A percentile compares a stretch with the other conserved stretches of the same genome.
Evolutionary conservation across 2,888 invertebrate genomes (phyloP).

Genomic region (Idaea straminata): DNA sequence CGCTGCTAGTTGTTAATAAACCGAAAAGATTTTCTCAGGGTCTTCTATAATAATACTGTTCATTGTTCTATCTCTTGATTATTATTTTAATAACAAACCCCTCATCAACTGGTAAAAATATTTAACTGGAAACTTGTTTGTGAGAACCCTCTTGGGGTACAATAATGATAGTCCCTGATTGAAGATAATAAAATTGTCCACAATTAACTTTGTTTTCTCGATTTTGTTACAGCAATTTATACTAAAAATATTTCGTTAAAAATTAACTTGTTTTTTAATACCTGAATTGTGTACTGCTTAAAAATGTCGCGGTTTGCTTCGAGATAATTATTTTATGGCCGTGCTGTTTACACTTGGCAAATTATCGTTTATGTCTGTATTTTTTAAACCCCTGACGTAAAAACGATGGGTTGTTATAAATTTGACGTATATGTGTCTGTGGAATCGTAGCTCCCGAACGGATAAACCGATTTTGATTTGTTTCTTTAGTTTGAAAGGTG

Average conservation of each 20-base stretch:
- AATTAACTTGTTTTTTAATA: neutral
- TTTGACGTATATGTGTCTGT: too few species aligned
- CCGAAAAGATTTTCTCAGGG: neutral
- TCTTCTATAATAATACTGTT: neutral
- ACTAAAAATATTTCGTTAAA: neutral
- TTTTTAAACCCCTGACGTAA: too few species aligned
- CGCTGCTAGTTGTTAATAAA: neutral
- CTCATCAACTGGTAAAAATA: conserved; percentile 5
- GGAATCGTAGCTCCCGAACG: too few species aligned
- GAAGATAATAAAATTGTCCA: conserved; percentile 22
- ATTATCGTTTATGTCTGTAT: too few species aligned
- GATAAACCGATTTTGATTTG: too few species aligned
- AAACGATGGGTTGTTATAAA: too few species aligned
- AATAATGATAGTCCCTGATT: conserved; percentile 20
- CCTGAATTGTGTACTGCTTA: neutral
- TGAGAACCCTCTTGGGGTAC: conserved; percentile 10
- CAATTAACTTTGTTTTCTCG: conserved; percentile 16
- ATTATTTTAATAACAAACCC: neutral
- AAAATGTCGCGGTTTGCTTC: too few species aligned
- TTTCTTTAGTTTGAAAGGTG: too few species aligned
- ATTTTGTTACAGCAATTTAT: conserved; percentile 17
- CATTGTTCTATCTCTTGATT: neutral
- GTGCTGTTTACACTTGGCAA: too few species aligned
- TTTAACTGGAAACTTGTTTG: conserved; percentile 9
- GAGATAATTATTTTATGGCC: too few species aligned